A percentile compares a stretch with the other conserved stretches of the same genome.
phyloP scores from a whole-genome alignment of 2,888 invertebrate species.

The Leucozona laternaria region DNA sequence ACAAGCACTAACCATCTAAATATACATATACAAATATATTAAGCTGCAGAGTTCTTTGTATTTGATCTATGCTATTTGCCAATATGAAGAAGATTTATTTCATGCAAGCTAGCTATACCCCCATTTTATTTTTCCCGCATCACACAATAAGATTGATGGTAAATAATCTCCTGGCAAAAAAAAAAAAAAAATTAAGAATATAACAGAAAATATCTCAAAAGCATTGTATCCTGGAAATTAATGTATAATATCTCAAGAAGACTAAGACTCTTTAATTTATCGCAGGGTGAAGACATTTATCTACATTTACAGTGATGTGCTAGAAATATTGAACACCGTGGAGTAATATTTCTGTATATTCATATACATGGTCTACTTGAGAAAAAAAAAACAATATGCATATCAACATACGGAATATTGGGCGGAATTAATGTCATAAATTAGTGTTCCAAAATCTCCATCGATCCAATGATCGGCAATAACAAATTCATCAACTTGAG shows the following conservation, averaged over 20 bases:
- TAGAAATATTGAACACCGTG: neutral
- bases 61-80: constrained; percentile 1
- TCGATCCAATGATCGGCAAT: no score
- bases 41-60: neutral
- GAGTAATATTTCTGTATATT: no score
- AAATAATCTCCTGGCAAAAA: neutral
- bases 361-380: no score
- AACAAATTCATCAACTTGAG: no score
- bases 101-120: neutral
- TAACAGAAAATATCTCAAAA: neutral
- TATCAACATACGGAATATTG: no score
- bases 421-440: no score
- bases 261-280: neutral
- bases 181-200: neutral
- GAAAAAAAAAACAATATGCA: no score
- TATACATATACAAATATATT: constrained; percentile 3
- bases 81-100: constrained; percentile 3
- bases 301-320: neutral
- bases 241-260: neutral
- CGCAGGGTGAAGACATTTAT: neutral
- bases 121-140: neutral
- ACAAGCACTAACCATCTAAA: neutral
- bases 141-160: neutral
- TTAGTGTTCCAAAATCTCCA: no score
- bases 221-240: neutral